A percentile compares a stretch with the other conserved stretches of the same genome.
These are phyloP conservation scores for Aegithalos caudatus DNA, from an alignment of 2,113 vertebrate genomes.

Conservation along the genomic window DNA sequence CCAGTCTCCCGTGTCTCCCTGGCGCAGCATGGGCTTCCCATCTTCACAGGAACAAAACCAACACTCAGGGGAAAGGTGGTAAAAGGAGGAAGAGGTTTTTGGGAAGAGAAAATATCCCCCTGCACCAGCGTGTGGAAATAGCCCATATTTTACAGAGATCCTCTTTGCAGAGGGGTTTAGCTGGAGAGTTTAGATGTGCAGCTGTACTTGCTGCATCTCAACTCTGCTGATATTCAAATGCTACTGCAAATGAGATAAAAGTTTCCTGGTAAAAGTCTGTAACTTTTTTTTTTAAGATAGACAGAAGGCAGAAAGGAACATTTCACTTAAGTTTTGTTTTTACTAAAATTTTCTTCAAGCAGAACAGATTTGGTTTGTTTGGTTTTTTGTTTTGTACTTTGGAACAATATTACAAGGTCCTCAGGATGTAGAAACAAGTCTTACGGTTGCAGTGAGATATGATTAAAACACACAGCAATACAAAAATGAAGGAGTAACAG, in stretches of 20 bases:
- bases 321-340: not conserved
- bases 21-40: constrained; percentile 98
- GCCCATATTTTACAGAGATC: not conserved
- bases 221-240: accelerated
- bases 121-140: not conserved
- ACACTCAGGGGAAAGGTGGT: not conserved
- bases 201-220: not conserved
- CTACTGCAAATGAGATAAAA: not conserved
- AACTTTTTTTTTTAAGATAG: not conserved
- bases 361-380: not conserved
- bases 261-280: not conserved
- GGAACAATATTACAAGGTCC: not conserved
- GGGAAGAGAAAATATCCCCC: not conserved
- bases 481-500: not conserved
- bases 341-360: not conserved
- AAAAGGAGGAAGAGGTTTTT: not conserved
- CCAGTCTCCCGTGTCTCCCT: constrained; percentile 99
- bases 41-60: constrained; percentile 70
- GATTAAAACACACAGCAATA: accelerated
- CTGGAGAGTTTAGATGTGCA: not conserved
- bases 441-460: accelerated
- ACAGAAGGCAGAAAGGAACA: accelerated
- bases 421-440: not conserved
- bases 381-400: not conserved
- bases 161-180: not conserved